phyloP scores from a whole-genome alignment of 2,888 invertebrate species.

The Limenitis camilla region DNA sequence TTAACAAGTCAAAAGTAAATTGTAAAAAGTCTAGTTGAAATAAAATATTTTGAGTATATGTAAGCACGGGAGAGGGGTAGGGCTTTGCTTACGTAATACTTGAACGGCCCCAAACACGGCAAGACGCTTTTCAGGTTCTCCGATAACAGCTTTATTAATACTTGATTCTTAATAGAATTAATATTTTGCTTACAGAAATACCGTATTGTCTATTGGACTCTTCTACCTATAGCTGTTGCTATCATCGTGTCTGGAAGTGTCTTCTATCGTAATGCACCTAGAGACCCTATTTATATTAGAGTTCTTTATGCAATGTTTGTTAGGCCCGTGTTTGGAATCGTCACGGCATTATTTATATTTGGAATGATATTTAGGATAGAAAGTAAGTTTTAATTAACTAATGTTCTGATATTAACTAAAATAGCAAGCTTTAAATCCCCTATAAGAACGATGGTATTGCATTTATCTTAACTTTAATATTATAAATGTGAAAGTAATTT shows the following conservation, averaged over 20 bases:
- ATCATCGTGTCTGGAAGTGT: constrained; percentile 26
- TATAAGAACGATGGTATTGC: no score
- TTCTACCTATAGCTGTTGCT: constrained; percentile 21
- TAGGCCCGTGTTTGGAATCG: constrained; percentile 31
- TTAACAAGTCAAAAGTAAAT: no score
- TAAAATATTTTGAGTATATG: no score
- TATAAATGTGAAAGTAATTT: no score
- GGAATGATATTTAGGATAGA: constrained; percentile 35
- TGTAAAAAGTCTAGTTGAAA: no score
- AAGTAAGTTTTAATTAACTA: constrained; percentile 29
- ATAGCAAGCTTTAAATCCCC: no score
- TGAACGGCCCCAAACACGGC: no score
- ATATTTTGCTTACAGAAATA: constrained; percentile 30
- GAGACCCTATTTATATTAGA: constrained; percentile 21
- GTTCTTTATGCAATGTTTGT: constrained; percentile 26
- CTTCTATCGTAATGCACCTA: constrained; percentile 33
- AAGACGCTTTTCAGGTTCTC: background rate
- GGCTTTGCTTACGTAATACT: no score
- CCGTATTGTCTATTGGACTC: constrained; percentile 29
- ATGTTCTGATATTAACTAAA: background rate
- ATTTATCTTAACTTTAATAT: no score
- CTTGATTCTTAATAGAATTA: background rate
- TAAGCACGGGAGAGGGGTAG: no score
- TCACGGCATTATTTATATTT: constrained; percentile 20
- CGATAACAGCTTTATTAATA: background rate